Conservation (phyloP, 2,888 invertebrate species). For the Netelia inedita region DNA sequence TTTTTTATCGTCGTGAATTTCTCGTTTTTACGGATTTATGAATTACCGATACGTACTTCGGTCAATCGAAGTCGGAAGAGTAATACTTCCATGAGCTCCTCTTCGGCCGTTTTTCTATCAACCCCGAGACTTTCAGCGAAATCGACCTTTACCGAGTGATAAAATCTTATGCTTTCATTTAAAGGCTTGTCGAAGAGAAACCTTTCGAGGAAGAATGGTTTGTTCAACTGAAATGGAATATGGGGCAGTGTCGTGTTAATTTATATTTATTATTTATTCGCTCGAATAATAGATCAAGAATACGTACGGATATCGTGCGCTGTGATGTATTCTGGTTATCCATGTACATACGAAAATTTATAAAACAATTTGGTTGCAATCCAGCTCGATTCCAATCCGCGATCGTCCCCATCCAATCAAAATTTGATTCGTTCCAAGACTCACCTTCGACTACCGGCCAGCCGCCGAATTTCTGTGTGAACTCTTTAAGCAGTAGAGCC, state of each 20-base stretch:
- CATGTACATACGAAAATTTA: conserved; percentile 95
- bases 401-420: conserved; percentile 93
- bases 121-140: conserved; percentile 22
- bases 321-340: conserved; percentile 95
- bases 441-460: conserved; percentile 95
- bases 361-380: conserved; percentile 95
- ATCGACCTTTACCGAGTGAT: background rate
- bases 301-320: conserved; percentile 93
- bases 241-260: background rate
- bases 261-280: background rate
- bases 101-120: background rate
- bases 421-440: conserved; percentile 89
- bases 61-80: conserved; percentile 9
- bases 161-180: no score
- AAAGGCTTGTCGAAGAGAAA: no score
- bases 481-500: conserved; percentile 89
- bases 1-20: background rate
- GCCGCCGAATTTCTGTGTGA: conserved; percentile 92
- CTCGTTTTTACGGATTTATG: background rate
- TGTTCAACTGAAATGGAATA: conserved; percentile 87
- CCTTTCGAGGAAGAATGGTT: no score
- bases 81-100: conserved; percentile 10
- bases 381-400: conserved; percentile 92
- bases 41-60: background rate
- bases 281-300: background rate